Evolutionary conservation across 2,888 invertebrate genomes (phyloP), one percentile per base, ranked within the genome.

Genomic region (Ornithoptera priamus): DNA sequence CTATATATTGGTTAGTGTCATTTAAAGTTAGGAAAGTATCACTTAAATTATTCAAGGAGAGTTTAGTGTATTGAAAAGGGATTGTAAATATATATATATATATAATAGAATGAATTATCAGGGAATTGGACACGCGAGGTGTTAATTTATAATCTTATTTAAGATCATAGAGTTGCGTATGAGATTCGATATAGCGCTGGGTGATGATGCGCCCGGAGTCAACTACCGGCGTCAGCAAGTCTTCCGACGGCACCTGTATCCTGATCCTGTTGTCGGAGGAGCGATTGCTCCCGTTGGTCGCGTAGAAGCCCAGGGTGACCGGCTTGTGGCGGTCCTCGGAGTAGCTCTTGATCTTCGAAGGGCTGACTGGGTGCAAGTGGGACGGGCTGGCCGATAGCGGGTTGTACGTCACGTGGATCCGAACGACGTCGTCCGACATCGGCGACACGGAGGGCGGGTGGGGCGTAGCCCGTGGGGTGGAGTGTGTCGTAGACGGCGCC

Each of bases 341-440:
- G 73, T 87, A 88, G 1, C 80, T 69, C 74, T 87, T 88, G 77
- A 85, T 86, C 76, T 90, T 90, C 61, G 85, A 84, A 75, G 93
- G 80, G 85, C 90, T 79, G 81, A 89, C 76, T 76, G 94, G 80
- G 82, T 93, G 94, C 1, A 94, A 81, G 68, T 86, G 90, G 1
- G 90, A 90, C 17, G 94, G 94, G 74, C 93, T 93, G n/a, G 94
- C 94, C 0, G 88, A 80, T 8, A 89, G 78, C 0, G 93, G 93
- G 76, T 93, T 94, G 85, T 96, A 96, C 1, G 96, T 96, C 67
- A 97, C 96, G 85, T 96, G 96, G 74, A 97, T 96, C 72, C 96
- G 93, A 65, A 97, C 94, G 62, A 96, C 94, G 84, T 96, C 96
- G 62, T 92, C 93, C 0, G 89, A 87, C 60, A 88, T 81, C 0